Conservation (phyloP, 2,888 invertebrate genomes). For the Lysandra bellargus region DNA sequence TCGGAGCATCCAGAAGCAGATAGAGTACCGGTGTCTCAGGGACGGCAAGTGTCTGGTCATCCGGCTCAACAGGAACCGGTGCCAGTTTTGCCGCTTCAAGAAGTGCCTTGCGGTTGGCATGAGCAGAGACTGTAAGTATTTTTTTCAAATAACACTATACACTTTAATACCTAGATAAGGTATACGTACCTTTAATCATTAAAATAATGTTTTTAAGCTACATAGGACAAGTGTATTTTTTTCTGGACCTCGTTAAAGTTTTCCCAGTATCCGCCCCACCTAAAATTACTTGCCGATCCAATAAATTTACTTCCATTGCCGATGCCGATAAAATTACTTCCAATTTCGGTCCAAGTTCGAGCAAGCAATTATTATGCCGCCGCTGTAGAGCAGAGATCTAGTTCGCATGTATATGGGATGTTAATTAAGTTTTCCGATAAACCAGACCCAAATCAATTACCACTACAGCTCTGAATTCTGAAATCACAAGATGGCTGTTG, state of each 20-base stretch:
- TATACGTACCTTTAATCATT: too few species aligned
- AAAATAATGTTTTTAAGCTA: too few species aligned
- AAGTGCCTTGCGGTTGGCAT: slow-evolving; percentile 98
- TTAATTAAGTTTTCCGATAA: slow-evolving; percentile 6
- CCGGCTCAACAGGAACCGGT: slow-evolving; percentile 95
- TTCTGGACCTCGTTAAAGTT: too few species aligned
- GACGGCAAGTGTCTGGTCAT: slow-evolving; percentile 97
- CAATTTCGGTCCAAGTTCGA: not conserved
- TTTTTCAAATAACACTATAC: too few species aligned
- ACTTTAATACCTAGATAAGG: too few species aligned
- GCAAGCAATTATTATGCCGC: not conserved
- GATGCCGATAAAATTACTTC: not conserved
- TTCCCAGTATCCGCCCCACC: too few species aligned
- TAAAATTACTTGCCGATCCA: too few species aligned
- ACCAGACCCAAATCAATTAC: not conserved
- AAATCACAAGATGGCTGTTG: not conserved
- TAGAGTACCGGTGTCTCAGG: slow-evolving; percentile 95
- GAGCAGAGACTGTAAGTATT: slow-evolving; percentile 96
- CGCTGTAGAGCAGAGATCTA: not conserved
- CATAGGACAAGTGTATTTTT: too few species aligned
- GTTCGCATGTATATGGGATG: not conserved
- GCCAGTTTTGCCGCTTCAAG: slow-evolving; percentile 97
- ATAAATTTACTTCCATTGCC: too few species aligned
- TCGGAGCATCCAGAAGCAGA: slow-evolving; percentile 97
- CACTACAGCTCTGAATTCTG: not conserved